Base-by-base conservation (phyloP, 2,797 vertebrate genomes). In the Enteromius viviparus region DNA sequence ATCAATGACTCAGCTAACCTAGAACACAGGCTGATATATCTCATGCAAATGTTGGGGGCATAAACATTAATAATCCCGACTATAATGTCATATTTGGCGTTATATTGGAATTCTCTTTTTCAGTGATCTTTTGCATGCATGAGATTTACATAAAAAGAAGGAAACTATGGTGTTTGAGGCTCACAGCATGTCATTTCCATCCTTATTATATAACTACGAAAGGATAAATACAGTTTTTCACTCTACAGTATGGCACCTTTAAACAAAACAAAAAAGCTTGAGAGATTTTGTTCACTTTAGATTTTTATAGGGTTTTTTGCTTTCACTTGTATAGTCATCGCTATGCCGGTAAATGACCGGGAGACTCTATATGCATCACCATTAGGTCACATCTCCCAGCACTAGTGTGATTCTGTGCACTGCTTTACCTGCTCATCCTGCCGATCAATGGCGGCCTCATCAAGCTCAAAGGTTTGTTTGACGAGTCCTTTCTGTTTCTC, bases 401-500 rank as follows among this genome's bases (percentile, higher is more conserved):
- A 23, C 40, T 45, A 8, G n/a, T 45, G 66, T 8, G 66, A 69
- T 23, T 53, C 19, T 21, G 34, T n/a, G 29, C 1, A 71, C 23
- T 47, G 49, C 15, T 64, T 49, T 17, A 96, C 96, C 95, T 93
- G 94, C 62, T 97, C 96, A 1, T 97, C 96, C 0, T 94, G 94
- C 40, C 92, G 94, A 75, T 98, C 97, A 0, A 94, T 91, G 1
- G 88, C 91, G 1, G 88, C 90, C 78, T 92, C 92, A 0, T 97
- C 97, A 90, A 96, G 93, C 85, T 98, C 97, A 84, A 96, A 98
- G 82, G 95, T 94, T 91, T 98, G 97, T 89, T 94, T 95, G 84
- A 92, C 69, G 66, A 98, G 93, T 0, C 94, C 95, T 71, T 92
- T 94, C 91, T 96, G 97, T 26, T 94, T 92, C 82, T 98, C 96